Evolutionary conservation across 2,888 invertebrate genomes (phyloP).

Genomic region (Macaria notata): DNA sequence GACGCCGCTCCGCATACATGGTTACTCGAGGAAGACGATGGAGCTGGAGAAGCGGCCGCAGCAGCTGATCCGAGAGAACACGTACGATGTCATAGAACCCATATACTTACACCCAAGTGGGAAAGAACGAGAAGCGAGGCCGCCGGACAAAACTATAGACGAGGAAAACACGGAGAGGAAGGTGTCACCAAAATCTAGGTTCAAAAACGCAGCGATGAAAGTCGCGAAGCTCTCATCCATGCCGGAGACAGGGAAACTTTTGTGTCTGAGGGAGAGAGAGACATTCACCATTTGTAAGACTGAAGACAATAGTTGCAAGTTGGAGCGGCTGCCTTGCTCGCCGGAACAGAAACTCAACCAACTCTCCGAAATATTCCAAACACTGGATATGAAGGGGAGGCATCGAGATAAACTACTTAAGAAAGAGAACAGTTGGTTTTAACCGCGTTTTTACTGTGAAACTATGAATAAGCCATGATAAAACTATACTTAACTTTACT

Average conservation of each 20-base stretch:
- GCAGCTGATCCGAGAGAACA: slow-evolving; percentile 69
- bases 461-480: slow-evolving; percentile 27
- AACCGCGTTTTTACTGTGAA: slow-evolving; percentile 6
- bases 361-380: slow-evolving; percentile 72
- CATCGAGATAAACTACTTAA: slow-evolving; percentile 64
- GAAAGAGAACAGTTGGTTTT: slow-evolving; percentile 79
- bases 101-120: slow-evolving; percentile 56
- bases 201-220: slow-evolving; percentile 69
- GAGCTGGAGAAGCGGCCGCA: slow-evolving; percentile 58
- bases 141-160: slow-evolving; percentile 16
- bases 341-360: slow-evolving; percentile 64
- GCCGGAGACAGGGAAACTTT: slow-evolving; percentile 69
- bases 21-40: slow-evolving; percentile 51
- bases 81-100: slow-evolving; percentile 73
- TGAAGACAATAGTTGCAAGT: slow-evolving; percentile 49
- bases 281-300: slow-evolving; percentile 50
- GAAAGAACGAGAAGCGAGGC: slow-evolving; percentile 42
- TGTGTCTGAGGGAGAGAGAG: slow-evolving; percentile 66
- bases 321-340: slow-evolving; percentile 58
- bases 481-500: neutral
- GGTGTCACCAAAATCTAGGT: slow-evolving; percentile 66
- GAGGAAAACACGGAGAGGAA: slow-evolving; percentile 33
- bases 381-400: slow-evolving; percentile 65
- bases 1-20: slow-evolving; percentile 64
- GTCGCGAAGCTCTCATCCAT: slow-evolving; percentile 65